Base-by-base conservation (phyloP, 1,140 invertebrate species). In the Mizuhopecten yessoensis region DNA sequence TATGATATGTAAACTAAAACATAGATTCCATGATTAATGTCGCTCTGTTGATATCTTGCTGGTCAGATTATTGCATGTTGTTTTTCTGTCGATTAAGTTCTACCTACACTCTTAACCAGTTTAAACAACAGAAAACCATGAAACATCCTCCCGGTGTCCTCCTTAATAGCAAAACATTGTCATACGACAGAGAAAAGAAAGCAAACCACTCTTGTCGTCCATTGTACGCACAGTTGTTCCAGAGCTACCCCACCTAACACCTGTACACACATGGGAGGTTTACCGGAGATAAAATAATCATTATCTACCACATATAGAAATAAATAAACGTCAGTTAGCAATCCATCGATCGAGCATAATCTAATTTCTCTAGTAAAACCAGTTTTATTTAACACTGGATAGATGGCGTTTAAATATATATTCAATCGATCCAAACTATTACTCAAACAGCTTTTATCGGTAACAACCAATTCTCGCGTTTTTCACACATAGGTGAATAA, bases 351-450 rank as follows among this genome's bases (percentile, higher is more conserved):
- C 57, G 57, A 75, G 42, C 42, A 45, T 45, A 45, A 10, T n/a
- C 57, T 75, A 29, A 75, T 75, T 29, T n/a, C 2, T 75, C 57
- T 29, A 29, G 23, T 75, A 29, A 75, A 29, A 75, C 57, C 11
- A 29, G 57, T 75, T 75, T 75, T 75, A 75, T 75, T n/a, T 29
- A 75, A 45, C n/a, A 75, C 57, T 23, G n/a, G 57, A 75, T 75
- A 75, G 57, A 75, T 75, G 57, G n/a, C 57, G 29, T 75, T 75
- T 75, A 75, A 75, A 75, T 75, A 75, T 75, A 75, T 75, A 75
- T 75, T 75, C 23, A 75, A 75, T 75, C 57, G 57, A 75, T 17
- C 57, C 57, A 75, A 75, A 75, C 57, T 75, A 29, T 75, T 75
- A 75, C 57, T 75, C 57, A n/a, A 75, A 75, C 57, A 75, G 23